Evolutionary conservation across 2,113 vertebrate genomes (phyloP).

Genomic region (Stictonetta naevosa): DNA sequence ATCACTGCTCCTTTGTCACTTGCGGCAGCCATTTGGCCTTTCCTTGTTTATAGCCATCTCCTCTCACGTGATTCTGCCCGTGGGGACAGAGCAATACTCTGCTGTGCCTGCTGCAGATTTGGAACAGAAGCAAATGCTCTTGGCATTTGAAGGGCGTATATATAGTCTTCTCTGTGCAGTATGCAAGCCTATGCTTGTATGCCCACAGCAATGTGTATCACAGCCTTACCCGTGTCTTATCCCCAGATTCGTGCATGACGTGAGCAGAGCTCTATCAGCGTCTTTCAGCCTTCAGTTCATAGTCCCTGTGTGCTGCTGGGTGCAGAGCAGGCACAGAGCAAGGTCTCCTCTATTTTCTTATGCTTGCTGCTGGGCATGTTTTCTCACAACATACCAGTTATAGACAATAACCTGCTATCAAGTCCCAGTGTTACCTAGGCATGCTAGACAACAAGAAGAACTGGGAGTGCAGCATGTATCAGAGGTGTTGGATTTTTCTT

Average conservation of each 20-base stretch:
- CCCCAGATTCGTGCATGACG: not conserved
- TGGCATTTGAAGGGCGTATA: not conserved
- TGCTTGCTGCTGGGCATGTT: not conserved
- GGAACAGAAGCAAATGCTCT: not conserved
- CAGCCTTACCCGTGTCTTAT: fast-evolving
- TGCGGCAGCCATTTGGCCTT: not conserved
- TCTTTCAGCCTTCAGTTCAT: fast-evolving
- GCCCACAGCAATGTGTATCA: not conserved
- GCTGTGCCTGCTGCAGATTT: not conserved
- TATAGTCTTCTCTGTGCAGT: not conserved
- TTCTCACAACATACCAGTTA: not conserved
- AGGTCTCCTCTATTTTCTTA: not conserved
- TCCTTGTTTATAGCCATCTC: not conserved
- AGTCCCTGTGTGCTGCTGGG: not conserved
- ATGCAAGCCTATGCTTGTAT: not conserved
- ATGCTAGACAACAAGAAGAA: not conserved
- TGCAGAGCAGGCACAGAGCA: fast-evolving
- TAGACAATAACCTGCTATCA: not conserved
- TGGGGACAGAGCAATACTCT: not conserved
- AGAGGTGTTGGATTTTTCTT: not conserved
- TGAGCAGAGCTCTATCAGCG: not conserved
- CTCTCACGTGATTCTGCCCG: fast-evolving
- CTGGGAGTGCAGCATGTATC: not conserved
- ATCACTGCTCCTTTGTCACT: not conserved
- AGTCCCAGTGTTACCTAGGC: not conserved